Percentiles rank a stretch among this genome's conserved stretches.
Conservation (phyloP, 1,140 invertebrate species). For the Mactra quadrangularis region DNA sequence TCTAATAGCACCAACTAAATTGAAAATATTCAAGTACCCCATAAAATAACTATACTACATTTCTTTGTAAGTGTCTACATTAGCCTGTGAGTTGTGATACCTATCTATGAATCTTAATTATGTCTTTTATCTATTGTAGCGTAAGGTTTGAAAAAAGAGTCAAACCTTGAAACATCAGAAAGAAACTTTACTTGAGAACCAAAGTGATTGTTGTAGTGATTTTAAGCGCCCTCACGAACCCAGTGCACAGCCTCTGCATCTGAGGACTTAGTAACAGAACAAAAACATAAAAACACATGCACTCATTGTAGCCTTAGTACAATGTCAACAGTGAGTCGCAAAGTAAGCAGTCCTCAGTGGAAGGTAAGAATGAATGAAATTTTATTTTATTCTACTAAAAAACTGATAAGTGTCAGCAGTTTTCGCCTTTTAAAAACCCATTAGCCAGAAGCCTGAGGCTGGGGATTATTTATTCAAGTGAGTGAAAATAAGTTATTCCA, state of each 20-base stretch:
- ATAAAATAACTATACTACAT: no score
- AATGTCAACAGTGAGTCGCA: slow-evolving; percentile 61
- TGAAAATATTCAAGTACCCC: no score
- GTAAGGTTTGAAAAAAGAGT: slow-evolving; percentile 50
- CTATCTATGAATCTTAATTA: no score
- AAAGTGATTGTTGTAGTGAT: not conserved
- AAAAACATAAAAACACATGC: slow-evolving; percentile 12
- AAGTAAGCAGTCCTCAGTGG: slow-evolving; percentile 90
- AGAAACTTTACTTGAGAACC: not conserved
- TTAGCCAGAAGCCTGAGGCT: no score
- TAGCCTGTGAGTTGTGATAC: no score
- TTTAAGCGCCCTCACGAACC: slow-evolving; percentile 37
- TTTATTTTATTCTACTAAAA: no score
- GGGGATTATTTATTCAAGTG: no score
- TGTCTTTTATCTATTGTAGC: slow-evolving; percentile 15
- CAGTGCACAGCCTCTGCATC: slow-evolving; percentile 54
- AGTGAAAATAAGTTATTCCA: no score
- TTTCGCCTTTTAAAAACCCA: no score
- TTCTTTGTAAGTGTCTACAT: no score
- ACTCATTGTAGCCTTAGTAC: not conserved
- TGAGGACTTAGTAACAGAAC: slow-evolving; percentile 35
- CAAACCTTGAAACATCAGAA: slow-evolving; percentile 20
- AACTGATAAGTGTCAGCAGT: no score
- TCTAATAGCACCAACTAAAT: no score
- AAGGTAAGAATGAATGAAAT: slow-evolving; percentile 84